These are phyloP conservation scores for Taenioides sp. DNA, from an alignment of 2,797 vertebrate genomes.

Conservation along the genomic window DNA sequence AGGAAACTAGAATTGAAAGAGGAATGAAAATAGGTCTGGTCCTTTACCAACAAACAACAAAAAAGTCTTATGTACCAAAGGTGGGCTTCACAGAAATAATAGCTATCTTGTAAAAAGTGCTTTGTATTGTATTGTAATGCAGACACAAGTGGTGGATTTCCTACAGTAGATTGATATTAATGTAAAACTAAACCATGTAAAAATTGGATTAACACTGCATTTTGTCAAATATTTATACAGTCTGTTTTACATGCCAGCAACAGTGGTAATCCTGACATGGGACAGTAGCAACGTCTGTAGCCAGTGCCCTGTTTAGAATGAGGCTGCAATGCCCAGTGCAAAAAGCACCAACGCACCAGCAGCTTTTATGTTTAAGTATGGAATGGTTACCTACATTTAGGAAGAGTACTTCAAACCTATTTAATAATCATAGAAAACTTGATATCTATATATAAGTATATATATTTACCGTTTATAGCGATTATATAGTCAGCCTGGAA, in stretches of 20 bases:
- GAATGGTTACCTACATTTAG: constrained; percentile 42
- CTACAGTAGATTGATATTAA: constrained; percentile 57
- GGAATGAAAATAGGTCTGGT: constrained; percentile 39
- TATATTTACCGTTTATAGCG: constrained; percentile 53
- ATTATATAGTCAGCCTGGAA: constrained; percentile 64
- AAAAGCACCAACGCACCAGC: constrained; percentile 29
- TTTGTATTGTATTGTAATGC: constrained; percentile 61
- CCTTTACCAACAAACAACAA: constrained; percentile 50
- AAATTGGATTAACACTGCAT: constrained; percentile 45
- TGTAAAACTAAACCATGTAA: constrained; percentile 61
- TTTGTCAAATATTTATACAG: constrained; percentile 58
- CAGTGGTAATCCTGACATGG: constrained; percentile 34
- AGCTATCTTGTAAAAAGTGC: constrained; percentile 68
- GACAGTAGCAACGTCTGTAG: constrained; percentile 48
- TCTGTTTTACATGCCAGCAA: constrained; percentile 42
- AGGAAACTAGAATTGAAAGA: constrained; percentile 42
- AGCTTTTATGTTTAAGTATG: constrained; percentile 32
- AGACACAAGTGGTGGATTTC: constrained; percentile 63
- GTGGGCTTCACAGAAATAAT: constrained; percentile 47
- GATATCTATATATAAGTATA: constrained; percentile 59
- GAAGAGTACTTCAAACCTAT: constrained; percentile 64
- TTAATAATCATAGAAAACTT: constrained; percentile 65
- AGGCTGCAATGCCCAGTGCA: constrained; percentile 41
- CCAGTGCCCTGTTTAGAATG: constrained; percentile 32
- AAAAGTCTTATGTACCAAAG: constrained; percentile 34